Evolutionary conservation across 2,797 vertebrate genomes (phyloP).

Genomic region (Enteromius unitaeniatus): DNA sequence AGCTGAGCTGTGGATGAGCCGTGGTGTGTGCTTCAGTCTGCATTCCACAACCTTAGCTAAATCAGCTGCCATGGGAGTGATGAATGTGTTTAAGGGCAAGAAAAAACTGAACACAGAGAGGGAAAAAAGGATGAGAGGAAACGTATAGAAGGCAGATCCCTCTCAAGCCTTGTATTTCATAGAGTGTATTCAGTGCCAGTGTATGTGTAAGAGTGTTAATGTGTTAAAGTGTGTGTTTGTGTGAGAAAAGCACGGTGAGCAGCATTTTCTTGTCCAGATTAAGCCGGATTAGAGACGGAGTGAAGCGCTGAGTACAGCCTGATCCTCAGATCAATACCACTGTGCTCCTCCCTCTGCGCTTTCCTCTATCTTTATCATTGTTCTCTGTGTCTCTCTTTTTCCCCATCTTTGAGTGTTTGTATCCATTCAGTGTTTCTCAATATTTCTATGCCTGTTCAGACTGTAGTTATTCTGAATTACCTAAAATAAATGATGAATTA

Average conservation of each 20-base stretch:
- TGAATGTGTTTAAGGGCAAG: not conserved
- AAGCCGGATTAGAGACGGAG: constrained; percentile 60
- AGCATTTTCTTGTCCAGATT: constrained; percentile 34
- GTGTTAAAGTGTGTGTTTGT: constrained; percentile 51
- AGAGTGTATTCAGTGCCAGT: constrained; percentile 9
- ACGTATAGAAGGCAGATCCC: not conserved
- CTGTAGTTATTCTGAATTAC: not conserved
- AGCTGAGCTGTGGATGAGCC: constrained; percentile 1
- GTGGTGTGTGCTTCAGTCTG: constrained; percentile 5
- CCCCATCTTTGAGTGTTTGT: not conserved
- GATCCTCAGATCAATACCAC: constrained; percentile 41
- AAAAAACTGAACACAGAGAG: not conserved
- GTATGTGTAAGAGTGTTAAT: constrained; percentile 20
- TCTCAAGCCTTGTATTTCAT: constrained; percentile 7
- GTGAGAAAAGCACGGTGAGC: constrained; percentile 19
- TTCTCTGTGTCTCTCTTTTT: not conserved
- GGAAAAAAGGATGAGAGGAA: not conserved
- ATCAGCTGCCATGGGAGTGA: constrained; percentile 27
- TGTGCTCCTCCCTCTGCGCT: constrained; percentile 11
- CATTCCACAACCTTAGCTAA: constrained; percentile 17
- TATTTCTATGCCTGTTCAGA: not conserved
- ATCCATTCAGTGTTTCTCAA: not conserved
- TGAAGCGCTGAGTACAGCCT: constrained; percentile 62
- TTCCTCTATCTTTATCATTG: not conserved
- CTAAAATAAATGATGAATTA: not conserved